These are phyloP conservation scores for Cebuella pygmaea DNA, from an alignment of 2,797 vertebrate genomes.

Conservation along the genomic window DNA sequence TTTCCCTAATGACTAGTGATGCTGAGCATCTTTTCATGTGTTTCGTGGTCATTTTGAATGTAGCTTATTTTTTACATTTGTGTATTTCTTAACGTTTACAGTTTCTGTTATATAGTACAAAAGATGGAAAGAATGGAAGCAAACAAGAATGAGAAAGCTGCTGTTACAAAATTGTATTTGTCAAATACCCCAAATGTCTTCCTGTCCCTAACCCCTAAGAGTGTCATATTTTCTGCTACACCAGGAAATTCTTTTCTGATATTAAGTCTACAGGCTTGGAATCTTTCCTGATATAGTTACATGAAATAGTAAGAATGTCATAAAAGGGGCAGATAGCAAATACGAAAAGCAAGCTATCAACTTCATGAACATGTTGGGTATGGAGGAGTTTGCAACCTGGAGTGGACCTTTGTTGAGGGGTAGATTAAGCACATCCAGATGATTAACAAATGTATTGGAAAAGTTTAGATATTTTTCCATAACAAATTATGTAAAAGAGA, in stretches of 20 bases:
- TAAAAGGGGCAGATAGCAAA: slow-evolving; percentile 1
- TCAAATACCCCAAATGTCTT: slow-evolving; percentile 10
- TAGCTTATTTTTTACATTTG: neutral
- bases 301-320: slow-evolving; percentile 23
- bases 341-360: neutral
- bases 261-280: neutral
- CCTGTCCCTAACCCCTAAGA: neutral
- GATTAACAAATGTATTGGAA: neutral
- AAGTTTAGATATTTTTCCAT: neutral
- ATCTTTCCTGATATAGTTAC: slow-evolving; percentile 46
- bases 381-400: neutral
- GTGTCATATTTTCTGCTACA: slow-evolving; percentile 19
- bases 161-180: slow-evolving; percentile 2
- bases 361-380: neutral
- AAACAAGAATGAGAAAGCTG: neutral
- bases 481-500: neutral
- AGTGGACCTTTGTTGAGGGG: neutral
- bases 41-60: neutral
- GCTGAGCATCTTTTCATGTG: neutral
- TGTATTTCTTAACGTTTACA: neutral
- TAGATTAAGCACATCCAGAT: neutral
- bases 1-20: neutral
- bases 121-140: neutral
- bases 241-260: slow-evolving; percentile 46
- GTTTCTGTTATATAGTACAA: neutral